phyloP scores from a whole-genome alignment of 2,797 vertebrate species.

The Eurystomus glaucurus region DNA sequence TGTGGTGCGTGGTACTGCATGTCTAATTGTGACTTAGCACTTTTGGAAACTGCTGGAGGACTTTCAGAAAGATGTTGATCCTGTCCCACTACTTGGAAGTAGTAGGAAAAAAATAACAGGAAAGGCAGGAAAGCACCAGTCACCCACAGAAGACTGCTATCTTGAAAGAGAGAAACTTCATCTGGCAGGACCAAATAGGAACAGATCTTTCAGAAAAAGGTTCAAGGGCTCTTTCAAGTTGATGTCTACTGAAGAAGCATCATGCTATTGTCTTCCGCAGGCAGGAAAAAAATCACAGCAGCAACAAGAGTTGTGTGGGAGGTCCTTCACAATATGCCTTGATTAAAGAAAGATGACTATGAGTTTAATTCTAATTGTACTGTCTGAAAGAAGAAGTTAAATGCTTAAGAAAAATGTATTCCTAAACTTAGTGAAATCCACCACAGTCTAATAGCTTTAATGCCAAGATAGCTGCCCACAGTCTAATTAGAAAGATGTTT shows the following conservation, averaged over 20 bases:
- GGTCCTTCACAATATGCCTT: background rate
- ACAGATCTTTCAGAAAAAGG: background rate
- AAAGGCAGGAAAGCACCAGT: background rate
- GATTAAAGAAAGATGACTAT: background rate
- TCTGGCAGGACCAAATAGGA: background rate
- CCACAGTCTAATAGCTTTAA: background rate
- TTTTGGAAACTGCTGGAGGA: background rate
- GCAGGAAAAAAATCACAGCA: background rate
- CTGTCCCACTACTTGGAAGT: background rate
- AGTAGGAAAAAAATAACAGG: background rate
- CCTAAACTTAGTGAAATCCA: background rate
- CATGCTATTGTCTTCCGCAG: background rate
- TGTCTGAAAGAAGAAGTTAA: constrained; percentile 24
- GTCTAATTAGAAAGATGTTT: background rate
- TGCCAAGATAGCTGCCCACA: constrained; percentile 1
- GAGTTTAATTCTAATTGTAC: background rate
- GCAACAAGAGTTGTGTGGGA: background rate
- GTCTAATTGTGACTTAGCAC: background rate
- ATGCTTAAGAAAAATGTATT: background rate
- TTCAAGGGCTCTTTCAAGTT: background rate
- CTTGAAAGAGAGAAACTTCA: background rate
- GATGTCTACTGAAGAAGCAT: background rate
- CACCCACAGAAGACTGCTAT: background rate
- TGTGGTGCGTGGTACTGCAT: rapidly evolving
- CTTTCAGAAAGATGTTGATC: background rate